Percentiles rank a stretch among this genome's conserved stretches.
Conservation (phyloP, 2,797 vertebrate genomes). For the Platalea minor region DNA sequence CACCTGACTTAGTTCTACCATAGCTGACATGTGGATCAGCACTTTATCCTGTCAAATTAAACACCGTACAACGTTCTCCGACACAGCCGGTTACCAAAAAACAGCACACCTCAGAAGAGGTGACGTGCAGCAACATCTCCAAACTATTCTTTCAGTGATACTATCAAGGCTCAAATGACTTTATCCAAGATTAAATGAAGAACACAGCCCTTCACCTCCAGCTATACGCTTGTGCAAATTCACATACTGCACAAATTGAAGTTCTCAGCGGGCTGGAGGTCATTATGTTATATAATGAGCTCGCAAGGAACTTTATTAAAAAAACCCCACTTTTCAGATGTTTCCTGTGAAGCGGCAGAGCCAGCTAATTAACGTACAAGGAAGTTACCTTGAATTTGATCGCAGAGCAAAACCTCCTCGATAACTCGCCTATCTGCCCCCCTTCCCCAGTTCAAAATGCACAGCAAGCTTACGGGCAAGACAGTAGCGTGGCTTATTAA, state of each 20-base stretch:
- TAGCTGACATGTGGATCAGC: rapidly evolving
- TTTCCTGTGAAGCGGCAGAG: not conserved
- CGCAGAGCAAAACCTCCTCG: not conserved
- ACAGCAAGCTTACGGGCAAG: not conserved
- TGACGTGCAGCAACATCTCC: not conserved
- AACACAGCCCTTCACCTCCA: not conserved
- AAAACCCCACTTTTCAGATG: not conserved
- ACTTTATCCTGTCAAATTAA: not conserved
- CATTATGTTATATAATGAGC: not conserved
- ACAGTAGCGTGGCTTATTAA: not conserved
- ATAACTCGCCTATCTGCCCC: not conserved
- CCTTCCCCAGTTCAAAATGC: not conserved
- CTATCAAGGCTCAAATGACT: not conserved
- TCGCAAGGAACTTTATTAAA: not conserved
- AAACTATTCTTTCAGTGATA: not conserved
- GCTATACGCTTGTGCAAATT: not conserved
- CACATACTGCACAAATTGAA: not conserved
- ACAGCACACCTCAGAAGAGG: not conserved
- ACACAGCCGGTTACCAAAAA: not conserved
- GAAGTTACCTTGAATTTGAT: not conserved
- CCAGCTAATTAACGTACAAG: not conserved
- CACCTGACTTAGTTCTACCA: not conserved
- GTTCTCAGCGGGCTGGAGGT: not conserved
- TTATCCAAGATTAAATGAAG: not conserved
- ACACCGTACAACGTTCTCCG: rapidly evolving